Evolutionary conservation across 2,797 vertebrate genomes (phyloP).

Genomic region (Austrolebias charrua): DNA sequence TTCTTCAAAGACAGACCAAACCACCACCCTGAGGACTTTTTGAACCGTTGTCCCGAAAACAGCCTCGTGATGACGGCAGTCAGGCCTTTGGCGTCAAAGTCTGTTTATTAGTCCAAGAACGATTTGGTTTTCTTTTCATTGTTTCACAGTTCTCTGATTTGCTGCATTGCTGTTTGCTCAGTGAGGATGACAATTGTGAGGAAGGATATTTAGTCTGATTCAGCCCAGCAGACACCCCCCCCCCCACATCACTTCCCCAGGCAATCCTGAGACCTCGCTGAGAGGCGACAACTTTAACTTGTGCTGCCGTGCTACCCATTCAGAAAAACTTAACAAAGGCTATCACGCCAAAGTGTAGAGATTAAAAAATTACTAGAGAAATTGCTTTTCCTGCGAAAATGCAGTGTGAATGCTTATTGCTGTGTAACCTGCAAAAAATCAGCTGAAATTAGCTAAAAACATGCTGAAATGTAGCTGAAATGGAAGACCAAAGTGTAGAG

Average conservation of each 20-base stretch:
- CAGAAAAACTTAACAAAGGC: too few species aligned
- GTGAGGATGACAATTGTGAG: conserved; percentile 66
- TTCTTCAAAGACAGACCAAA: conserved; percentile 59
- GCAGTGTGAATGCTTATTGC: too few species aligned
- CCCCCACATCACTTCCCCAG: conserved; percentile 56
- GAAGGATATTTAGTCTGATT: conserved; percentile 82
- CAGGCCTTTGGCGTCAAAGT: conserved; percentile 63
- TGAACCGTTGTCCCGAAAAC: conserved; percentile 48
- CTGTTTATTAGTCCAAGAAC: conserved; percentile 77
- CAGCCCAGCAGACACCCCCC: conserved; percentile 64
- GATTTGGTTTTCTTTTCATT: conserved; percentile 69
- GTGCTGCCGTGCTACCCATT: too few species aligned
- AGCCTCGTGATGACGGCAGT: conserved; percentile 48
- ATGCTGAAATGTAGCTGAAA: too few species aligned
- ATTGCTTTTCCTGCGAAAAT: too few species aligned
- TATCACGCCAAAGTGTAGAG: too few species aligned
- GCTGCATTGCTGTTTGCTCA: conserved; percentile 67
- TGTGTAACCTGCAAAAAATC: too few species aligned
- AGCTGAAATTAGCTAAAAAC: too few species aligned
- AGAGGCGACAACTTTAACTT: too few species aligned
- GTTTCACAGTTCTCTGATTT: conserved; percentile 65
- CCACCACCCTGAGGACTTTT: conserved; percentile 57
- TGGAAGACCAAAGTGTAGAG: too few species aligned
- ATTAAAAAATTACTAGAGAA: too few species aligned
- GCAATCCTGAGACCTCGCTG: too few species aligned